Base-by-base conservation (phyloP, 2,797 vertebrate genomes). In the Rhinogobio ventralis region DNA sequence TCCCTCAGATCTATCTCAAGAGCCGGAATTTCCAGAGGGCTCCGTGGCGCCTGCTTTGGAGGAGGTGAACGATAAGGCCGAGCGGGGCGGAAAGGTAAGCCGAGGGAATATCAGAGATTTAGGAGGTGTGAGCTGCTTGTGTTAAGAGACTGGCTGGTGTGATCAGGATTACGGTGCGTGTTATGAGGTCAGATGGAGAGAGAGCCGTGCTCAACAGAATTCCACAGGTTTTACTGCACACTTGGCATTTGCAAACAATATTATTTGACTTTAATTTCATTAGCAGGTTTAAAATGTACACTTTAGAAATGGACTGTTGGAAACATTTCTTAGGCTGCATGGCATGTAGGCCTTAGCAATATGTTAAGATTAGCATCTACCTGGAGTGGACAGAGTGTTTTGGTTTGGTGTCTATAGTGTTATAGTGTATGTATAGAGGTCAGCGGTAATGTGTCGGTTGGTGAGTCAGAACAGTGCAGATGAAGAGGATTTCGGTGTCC, bases 401-500 rank as follows among this genome's bases (percentile, higher is more conserved):
- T 0, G 17, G 74, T 77, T 33, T 0, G 25, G 74, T 60, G 36
- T 77, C 36, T 53, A 25, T 42, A 33, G 74, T 76, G 33, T 39
- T 39, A n/a, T n/a, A n/a, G 46, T 33, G 1, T 39, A 15, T 45
- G n/a, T 13, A 15, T 3, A 60, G 74, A 60, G 33, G 13, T 57
- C 55, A 39, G 74, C 60, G 74, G 60, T 76, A 7, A 89, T 93
- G 89, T 93, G 93, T 91, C 92, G 91, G 92, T 88, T 93, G 86
- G 85, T 92, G 79, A 91, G 92, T 0, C 89, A 20, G 73, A 91
- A 93, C 62, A 91, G 93, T 81, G 91, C 91, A 33, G 60, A 55
- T 80, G 89, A 88, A 79, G 33, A 7, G 28, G 80, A 80, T 60
- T 81, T 84, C 15, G 10, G 55, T 0, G 39, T 42, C 0, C 42